Conservation (phyloP, 2,888 invertebrate genomes). For the Spodoptera exigua region DNA sequence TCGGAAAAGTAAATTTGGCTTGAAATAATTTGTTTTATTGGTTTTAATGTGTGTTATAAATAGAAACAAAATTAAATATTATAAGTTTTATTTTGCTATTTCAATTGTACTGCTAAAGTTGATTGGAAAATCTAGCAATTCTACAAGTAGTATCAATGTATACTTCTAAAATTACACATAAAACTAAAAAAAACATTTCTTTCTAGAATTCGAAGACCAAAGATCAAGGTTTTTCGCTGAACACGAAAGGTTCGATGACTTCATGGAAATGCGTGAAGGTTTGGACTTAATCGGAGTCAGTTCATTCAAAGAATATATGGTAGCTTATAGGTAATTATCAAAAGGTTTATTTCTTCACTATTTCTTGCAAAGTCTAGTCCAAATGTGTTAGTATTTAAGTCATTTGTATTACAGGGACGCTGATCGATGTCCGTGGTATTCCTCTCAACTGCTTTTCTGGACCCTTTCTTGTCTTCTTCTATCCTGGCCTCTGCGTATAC, state of each 20-base stretch:
- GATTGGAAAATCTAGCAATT: no score
- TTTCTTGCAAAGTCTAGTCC: constrained; percentile 7
- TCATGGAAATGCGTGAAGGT: constrained; percentile 95
- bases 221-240: constrained; percentile 93
- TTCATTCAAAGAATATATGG: constrained; percentile 89
- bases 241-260: constrained; percentile 94
- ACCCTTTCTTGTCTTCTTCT: constrained; percentile 92
- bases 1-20: no score
- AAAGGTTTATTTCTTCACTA: constrained; percentile 12
- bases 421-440: constrained; percentile 90
- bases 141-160: not conserved
- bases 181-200: constrained; percentile 7
- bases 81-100: no score
- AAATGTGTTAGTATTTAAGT: constrained; percentile 43
- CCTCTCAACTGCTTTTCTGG: constrained; percentile 93
- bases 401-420: constrained; percentile 77
- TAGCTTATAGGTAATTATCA: constrained; percentile 83
- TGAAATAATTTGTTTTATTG: no score
- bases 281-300: constrained; percentile 92
- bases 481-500: constrained; percentile 94
- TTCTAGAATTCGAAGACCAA: constrained; percentile 94
- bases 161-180: not conserved
- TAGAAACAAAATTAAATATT: no score
- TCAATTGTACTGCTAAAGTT: no score
- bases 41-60: no score